phyloP scores from a whole-genome alignment of 2,113 vertebrate species.

The Egretta garzetta region DNA sequence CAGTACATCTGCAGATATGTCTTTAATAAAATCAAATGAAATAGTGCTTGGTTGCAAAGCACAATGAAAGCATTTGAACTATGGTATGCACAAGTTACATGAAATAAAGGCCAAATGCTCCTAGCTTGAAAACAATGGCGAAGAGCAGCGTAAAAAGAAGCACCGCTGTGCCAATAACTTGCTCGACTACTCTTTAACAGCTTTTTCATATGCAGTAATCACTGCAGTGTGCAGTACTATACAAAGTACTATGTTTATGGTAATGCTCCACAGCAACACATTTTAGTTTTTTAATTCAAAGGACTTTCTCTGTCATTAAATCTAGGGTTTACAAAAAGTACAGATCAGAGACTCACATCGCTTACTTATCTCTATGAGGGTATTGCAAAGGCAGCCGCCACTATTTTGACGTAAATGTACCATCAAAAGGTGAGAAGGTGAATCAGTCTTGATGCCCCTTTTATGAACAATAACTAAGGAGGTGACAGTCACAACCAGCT shows the following conservation, averaged over 20 bases:
- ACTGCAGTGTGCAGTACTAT: not conserved
- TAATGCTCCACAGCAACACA: conserved; percentile 6
- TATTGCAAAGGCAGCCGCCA: not conserved
- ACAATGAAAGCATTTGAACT: conserved; percentile 56
- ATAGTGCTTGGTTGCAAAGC: not conserved
- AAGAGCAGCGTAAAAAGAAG: conserved; percentile 35
- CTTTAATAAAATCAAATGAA: conserved; percentile 31
- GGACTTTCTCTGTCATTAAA: conserved; percentile 37
- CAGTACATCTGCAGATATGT: not conserved
- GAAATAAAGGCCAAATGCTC: conserved; percentile 62
- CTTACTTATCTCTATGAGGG: not conserved
- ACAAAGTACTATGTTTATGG: not conserved
- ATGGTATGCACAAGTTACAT: conserved; percentile 29
- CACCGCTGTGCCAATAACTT: conserved; percentile 44
- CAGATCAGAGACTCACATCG: not conserved
- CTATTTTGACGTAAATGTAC: not conserved
- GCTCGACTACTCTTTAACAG: conserved; percentile 46
- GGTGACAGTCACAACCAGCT: not conserved
- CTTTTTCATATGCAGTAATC: conserved; percentile 27
- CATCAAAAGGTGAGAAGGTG: not conserved
- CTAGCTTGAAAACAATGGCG: conserved; percentile 13
- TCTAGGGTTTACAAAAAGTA: not conserved
- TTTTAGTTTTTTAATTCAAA: conserved; percentile 44
- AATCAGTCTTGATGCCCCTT: not conserved
- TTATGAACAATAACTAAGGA: not conserved